These are phyloP conservation scores for Mixornis gularis DNA, from an alignment of 2,113 vertebrate species.

Conservation along the genomic window DNA sequence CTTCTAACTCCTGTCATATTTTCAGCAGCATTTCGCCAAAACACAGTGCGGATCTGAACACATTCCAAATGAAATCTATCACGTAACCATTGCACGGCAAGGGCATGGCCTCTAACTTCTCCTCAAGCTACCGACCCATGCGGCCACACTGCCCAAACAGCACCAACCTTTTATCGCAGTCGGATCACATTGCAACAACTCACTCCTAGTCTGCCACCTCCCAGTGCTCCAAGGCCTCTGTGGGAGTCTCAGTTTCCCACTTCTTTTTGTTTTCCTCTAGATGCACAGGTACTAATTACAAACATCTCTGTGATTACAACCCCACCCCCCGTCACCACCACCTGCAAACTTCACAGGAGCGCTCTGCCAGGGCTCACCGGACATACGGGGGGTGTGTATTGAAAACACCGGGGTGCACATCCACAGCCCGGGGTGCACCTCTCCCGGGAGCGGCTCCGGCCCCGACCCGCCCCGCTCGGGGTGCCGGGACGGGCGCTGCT, in stretches of 20 bases:
- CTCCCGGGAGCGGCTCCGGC: neutral
- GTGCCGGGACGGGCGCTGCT: neutral
- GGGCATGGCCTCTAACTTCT: neutral
- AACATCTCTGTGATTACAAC: neutral
- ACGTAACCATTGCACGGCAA: accelerated
- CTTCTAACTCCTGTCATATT: neutral
- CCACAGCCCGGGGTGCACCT: accelerated
- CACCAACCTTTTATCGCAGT: neutral
- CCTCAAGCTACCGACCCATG: neutral
- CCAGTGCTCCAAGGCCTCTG: neutral
- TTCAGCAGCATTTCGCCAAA: neutral
- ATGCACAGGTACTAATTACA: neutral
- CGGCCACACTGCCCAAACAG: neutral
- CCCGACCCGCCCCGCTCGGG: accelerated
- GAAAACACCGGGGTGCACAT: accelerated
- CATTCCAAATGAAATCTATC: neutral
- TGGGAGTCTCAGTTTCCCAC: neutral
- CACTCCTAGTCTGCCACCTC: neutral
- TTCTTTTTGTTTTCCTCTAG: neutral
- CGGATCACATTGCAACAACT: neutral
- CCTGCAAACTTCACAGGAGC: neutral
- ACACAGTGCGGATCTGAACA: accelerated
- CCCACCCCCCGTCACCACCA: neutral
- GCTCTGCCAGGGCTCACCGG: neutral
- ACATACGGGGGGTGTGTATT: neutral